Conservation (phyloP, 2,797 vertebrate genomes). For the Acanthiza pusilla region DNA sequence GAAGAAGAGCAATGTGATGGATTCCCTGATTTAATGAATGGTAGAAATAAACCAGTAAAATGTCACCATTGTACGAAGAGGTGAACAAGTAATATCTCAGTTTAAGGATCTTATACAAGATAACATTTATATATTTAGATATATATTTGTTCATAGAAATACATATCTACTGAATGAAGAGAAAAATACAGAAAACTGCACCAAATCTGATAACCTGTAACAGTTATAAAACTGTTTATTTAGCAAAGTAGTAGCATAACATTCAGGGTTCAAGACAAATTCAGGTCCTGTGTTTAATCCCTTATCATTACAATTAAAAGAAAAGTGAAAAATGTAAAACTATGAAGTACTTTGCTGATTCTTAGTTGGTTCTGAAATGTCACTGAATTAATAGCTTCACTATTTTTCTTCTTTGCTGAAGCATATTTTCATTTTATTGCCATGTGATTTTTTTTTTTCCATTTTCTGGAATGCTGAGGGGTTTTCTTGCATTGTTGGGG, state of each 20-base stretch:
- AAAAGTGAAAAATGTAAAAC: neutral
- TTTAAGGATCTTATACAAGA: neutral
- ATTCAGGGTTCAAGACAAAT: neutral
- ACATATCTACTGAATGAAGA: neutral
- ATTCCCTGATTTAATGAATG: neutral
- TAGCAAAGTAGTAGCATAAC: neutral
- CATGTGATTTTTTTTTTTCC: neutral
- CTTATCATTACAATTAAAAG: neutral
- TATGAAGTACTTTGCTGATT: neutral
- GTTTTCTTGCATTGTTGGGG: neutral
- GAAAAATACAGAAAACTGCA: neutral
- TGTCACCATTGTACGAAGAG: neutral
- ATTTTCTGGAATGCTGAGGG: neutral
- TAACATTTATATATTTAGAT: neutral
- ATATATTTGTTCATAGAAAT: neutral
- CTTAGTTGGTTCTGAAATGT: neutral
- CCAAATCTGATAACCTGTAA: neutral
- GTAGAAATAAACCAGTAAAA: neutral
- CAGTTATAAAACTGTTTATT: neutral
- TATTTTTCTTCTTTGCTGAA: neutral
- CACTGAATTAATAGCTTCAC: neutral
- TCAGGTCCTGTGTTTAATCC: neutral
- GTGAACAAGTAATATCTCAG: neutral
- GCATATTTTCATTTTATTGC: neutral
- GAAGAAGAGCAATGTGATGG: neutral